These are phyloP conservation scores for Cheilosia vulpina DNA, from an alignment of 2,888 invertebrate genomes.

Conservation along the genomic window DNA sequence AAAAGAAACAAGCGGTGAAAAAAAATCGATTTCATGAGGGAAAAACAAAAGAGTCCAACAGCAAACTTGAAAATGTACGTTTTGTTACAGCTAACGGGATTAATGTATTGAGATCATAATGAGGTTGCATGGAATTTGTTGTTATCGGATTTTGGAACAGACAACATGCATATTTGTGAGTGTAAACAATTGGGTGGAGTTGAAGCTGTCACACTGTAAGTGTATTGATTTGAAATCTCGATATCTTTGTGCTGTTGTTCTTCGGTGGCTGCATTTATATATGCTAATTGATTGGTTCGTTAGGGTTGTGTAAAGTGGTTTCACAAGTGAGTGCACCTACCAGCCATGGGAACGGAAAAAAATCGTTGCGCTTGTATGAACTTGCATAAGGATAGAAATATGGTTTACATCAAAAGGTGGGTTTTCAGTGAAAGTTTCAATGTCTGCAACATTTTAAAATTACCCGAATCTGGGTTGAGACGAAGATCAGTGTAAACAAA, in stretches of 20 bases:
- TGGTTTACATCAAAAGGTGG: no score
- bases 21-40: constrained; percentile 28
- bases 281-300: constrained; percentile 55
- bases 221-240: constrained; percentile 34
- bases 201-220: constrained; percentile 39
- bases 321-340: background rate
- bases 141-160: constrained; percentile 54
- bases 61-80: constrained; percentile 45
- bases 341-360: no score
- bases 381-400: no score
- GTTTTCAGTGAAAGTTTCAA: no score
- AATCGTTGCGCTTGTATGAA: no score
- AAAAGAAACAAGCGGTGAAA: constrained; percentile 11
- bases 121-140: constrained; percentile 50
- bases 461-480: no score
- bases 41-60: constrained; percentile 65
- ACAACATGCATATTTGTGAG: no score
- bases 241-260: constrained; percentile 28
- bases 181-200: constrained; percentile 52
- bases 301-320: background rate
- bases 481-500: no score
- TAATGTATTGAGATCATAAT: constrained; percentile 44
- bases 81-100: constrained; percentile 56
- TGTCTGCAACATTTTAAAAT: no score
- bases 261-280: constrained; percentile 10